A percentile compares a stretch with the other conserved stretches of the same genome.
Evolutionary conservation across 2,888 invertebrate species (phyloP).

Genomic region (Lasius platythorax): DNA sequence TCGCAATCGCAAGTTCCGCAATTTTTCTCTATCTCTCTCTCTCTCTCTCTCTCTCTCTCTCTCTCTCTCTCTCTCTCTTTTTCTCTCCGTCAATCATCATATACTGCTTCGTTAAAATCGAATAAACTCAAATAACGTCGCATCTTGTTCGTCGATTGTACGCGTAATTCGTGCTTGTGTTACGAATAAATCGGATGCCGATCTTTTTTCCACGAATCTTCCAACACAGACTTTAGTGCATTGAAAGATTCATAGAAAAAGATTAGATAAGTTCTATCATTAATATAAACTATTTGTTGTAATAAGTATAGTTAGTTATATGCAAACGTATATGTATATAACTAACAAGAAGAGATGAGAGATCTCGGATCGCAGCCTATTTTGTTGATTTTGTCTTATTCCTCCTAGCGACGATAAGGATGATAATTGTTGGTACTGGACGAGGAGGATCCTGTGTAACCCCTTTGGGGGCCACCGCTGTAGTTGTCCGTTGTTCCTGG

Average conservation of each 20-base stretch:
- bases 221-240: conserved; percentile 5
- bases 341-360: conserved; percentile 44
- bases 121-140: neutral
- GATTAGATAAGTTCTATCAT: neutral
- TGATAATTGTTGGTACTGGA: conserved; percentile 82
- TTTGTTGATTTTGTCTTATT: conserved; percentile 49
- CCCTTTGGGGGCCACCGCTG: conserved; percentile 81
- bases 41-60: neutral
- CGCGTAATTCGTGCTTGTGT: neutral
- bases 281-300: conserved; percentile 22
- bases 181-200: conserved; percentile 18
- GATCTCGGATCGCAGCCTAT: conserved; percentile 38
- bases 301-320: conserved; percentile 12
- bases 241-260: neutral
- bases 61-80: neutral
- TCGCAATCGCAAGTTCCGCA: neutral
- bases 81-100: neutral
- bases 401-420: conserved; percentile 82
- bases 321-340: conserved; percentile 1
- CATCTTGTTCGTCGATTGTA: neutral
- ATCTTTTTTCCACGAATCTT: neutral
- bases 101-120: neutral
- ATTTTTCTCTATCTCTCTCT: neutral
- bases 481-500: conserved; percentile 80
- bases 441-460: conserved; percentile 78